Percentiles rank a stretch among this genome's conserved stretches.
Conservation (phyloP, 1,140 invertebrate species). For the Caenorhabditis remanei region DNA sequence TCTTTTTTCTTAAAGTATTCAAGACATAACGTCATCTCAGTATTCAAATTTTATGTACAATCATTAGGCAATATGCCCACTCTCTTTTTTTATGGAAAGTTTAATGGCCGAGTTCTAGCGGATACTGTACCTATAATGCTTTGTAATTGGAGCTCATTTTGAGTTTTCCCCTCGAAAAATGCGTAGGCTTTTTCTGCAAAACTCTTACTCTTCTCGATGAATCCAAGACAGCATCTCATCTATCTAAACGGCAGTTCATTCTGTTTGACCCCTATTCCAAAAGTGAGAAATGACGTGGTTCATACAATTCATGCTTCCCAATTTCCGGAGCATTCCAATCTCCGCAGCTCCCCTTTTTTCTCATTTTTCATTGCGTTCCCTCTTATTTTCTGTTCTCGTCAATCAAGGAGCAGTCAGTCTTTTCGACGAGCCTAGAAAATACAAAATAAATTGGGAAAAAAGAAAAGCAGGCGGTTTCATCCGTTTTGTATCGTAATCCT, state of each 20-base stretch:
- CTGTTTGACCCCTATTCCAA: background rate
- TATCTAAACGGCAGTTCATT: background rate
- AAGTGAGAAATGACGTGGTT: constrained; percentile 45
- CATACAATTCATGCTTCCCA: constrained; percentile 32
- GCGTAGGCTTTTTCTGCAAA: too few species aligned
- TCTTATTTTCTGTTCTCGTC: constrained; percentile 12
- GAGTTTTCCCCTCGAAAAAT: too few species aligned
- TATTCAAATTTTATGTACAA: too few species aligned
- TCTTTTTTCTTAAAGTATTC: too few species aligned
- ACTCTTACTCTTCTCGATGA: too few species aligned
- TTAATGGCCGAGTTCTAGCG: too few species aligned
- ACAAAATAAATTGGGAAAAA: background rate
- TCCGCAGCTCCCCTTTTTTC: constrained; percentile 4
- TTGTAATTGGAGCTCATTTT: too few species aligned
- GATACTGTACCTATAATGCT: too few species aligned
- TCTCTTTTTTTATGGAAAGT: too few species aligned
- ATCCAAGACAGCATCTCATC: too few species aligned
- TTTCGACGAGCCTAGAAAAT: background rate
- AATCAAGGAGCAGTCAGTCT: background rate
- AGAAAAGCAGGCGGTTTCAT: background rate
- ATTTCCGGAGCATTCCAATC: constrained; percentile 43
- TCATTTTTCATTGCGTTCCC: constrained; percentile 11
- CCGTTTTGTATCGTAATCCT: background rate
- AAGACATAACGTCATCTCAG: too few species aligned
- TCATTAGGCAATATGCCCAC: too few species aligned